A percentile compares a stretch with the other conserved stretches of the same genome.
Evolutionary conservation across 2,888 invertebrate species (phyloP).

Genomic region (Pollenia labialis): DNA sequence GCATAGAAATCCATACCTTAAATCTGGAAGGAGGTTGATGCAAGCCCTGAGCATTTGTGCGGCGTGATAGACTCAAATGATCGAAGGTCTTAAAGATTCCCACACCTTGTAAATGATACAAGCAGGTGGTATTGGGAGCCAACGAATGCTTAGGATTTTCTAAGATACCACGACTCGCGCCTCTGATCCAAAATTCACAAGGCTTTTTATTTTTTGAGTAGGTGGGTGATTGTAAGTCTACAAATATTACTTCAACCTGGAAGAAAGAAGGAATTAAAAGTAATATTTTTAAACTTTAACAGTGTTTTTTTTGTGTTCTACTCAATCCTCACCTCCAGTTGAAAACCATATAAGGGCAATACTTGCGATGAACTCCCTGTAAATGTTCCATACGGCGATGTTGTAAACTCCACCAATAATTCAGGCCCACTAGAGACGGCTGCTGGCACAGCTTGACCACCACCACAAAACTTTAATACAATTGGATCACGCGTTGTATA

Average conservation of each 20-base stretch:
- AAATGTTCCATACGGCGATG: constrained; percentile 95
- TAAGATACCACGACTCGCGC: constrained; percentile 90
- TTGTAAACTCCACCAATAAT: constrained; percentile 94
- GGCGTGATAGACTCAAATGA: constrained; percentile 85
- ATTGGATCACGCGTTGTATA: constrained; percentile 95
- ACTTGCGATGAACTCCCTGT: constrained; percentile 90
- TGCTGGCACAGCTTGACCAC: constrained; percentile 93
- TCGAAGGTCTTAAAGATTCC: constrained; percentile 86
- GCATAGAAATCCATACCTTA: constrained; percentile 93
- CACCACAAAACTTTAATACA: constrained; percentile 94
- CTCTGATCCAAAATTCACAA: constrained; percentile 94
- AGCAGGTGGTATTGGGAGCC: constrained; percentile 94
- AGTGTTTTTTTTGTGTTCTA: background rate
- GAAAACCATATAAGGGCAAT: constrained; percentile 93
- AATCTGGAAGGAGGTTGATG: constrained; percentile 88
- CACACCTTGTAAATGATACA: constrained; percentile 91
- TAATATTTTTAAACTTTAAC: background rate
- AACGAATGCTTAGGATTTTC: constrained; percentile 94
- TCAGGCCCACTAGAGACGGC: constrained; percentile 95
- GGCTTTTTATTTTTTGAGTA: constrained; percentile 93
- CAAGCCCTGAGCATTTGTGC: constrained; percentile 81
- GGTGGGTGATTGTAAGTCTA: constrained; percentile 92
- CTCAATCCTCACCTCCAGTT: constrained; percentile 89
- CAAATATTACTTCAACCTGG: constrained; percentile 90
- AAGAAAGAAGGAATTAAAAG: background rate